Percentiles rank a stretch among this genome's conserved stretches.
phyloP scores from a whole-genome alignment of 2,113 vertebrate genomes.

The Sinocyclocheilus anshuiensis region DNA sequence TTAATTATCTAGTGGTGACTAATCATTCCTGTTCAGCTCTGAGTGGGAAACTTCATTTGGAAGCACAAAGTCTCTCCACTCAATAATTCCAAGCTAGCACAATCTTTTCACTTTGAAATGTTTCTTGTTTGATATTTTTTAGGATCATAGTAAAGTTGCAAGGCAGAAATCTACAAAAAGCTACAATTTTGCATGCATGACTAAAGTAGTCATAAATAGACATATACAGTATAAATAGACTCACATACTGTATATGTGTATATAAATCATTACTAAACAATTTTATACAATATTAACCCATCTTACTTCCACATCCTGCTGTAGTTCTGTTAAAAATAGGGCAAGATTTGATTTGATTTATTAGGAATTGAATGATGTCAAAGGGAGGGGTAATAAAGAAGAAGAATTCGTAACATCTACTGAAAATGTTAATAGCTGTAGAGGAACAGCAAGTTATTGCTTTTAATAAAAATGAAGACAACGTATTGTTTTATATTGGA shows the following conservation, averaged over 20 bases:
- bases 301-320: background rate
- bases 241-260: background rate
- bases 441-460: background rate
- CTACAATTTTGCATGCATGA: background rate
- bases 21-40: slow-evolving; percentile 56
- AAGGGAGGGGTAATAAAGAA: background rate
- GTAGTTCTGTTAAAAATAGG: background rate
- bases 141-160: background rate
- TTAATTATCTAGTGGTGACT: slow-evolving; percentile 68
- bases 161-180: background rate
- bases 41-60: slow-evolving; percentile 18
- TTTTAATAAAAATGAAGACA: background rate
- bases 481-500: background rate
- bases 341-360: background rate
- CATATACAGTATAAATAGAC: background rate
- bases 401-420: background rate
- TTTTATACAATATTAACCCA: background rate
- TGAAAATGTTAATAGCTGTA: background rate
- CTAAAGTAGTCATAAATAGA: background rate
- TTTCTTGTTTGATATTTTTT: background rate
- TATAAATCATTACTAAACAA: too few species aligned
- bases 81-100: background rate
- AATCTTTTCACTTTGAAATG: slow-evolving; percentile 13
- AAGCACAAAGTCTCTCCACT: background rate
- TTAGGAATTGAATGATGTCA: background rate